Base-by-base conservation (phyloP, 1,140 invertebrate genomes). In the Drosophila sucinea region DNA sequence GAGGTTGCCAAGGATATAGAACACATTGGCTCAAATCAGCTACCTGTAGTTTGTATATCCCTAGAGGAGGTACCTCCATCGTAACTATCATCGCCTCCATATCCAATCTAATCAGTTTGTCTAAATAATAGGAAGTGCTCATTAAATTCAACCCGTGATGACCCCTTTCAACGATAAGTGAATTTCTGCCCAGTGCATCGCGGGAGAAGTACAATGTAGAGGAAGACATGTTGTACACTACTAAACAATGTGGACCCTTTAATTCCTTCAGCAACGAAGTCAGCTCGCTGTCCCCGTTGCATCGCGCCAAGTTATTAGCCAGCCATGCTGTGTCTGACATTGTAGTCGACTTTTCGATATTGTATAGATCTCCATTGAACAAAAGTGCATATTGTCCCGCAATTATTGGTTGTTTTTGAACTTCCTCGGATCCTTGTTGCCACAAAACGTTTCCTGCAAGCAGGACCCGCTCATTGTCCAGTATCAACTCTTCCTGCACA, bases 361-460 rank as follows among this genome's bases (percentile, higher is more conserved):
- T 93, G 91, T 96, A 97, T 68, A 97, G 93, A 93, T 98, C 96
- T 61, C 96, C 97, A 93, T 98, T 98, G 94, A 96, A 98, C 10
- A 96, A 83, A 41, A 97, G 90, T 66, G 95, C 81, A 81, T 95
- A 95, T 30, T 94, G 93, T 47, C 92, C 75, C 2, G 81, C 71
- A 89, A 94, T 93, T 29, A 93, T 60, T 3, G 96, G 96, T 91
- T 97, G 96, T 51, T 76, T 62, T 40, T 91, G 93, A 25, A 94
- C 70, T 7, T 89, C 29, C 1, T 72, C 30, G 2, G 35, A 7
- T 8, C 96, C 96, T 92, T 96, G 95, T 74, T 95, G 94, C 94
- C 96, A 96, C 66, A 97, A 92, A 1, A 87, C 84, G 29, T 38
- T 96, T 93, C 92, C 94, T 93, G 29, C 93, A 92, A 87, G 94